phyloP scores from a whole-genome alignment of 2,888 invertebrate species.

The Lasiommata megera region DNA sequence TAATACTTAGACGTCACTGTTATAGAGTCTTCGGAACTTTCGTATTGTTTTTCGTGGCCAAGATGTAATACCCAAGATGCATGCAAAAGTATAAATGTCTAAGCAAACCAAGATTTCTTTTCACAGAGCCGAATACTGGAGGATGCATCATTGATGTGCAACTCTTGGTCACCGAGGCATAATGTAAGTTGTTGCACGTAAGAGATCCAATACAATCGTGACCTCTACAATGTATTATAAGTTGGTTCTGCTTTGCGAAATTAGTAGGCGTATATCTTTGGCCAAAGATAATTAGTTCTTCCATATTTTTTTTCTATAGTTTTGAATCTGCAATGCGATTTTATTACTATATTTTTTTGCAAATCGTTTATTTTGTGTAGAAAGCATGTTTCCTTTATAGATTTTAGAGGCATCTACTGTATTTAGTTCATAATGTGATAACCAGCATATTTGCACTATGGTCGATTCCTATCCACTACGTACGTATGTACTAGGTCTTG shows the following conservation, averaged over 20 bases:
- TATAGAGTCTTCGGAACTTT: background rate
- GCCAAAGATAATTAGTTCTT: constrained; percentile 67
- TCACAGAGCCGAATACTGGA: constrained; percentile 94
- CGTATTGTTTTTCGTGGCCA: background rate
- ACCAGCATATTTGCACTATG: too few species aligned
- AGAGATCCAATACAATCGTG: background rate
- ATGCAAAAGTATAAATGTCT: constrained; percentile 40
- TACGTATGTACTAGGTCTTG: too few species aligned
- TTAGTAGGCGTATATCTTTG: constrained; percentile 61
- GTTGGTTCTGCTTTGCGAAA: constrained; percentile 48
- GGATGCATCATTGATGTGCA: constrained; percentile 95
- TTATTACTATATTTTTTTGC: constrained; percentile 17
- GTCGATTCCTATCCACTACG: too few species aligned
- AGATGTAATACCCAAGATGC: constrained; percentile 25
- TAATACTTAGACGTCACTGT: background rate
- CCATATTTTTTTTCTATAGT: constrained; percentile 1
- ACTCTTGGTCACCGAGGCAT: constrained; percentile 94
- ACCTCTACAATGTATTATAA: constrained; percentile 1
- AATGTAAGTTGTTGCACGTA: constrained; percentile 85
- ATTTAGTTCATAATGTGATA: too few species aligned
- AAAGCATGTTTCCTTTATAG: constrained; percentile 3
- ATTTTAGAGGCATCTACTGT: background rate
- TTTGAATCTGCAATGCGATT: constrained; percentile 25
- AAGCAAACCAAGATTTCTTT: constrained; percentile 54
- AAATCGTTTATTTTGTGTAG: background rate